Evolutionary conservation across 2,113 vertebrate species (phyloP).

Genomic region (Andinoacara biseriatus): DNA sequence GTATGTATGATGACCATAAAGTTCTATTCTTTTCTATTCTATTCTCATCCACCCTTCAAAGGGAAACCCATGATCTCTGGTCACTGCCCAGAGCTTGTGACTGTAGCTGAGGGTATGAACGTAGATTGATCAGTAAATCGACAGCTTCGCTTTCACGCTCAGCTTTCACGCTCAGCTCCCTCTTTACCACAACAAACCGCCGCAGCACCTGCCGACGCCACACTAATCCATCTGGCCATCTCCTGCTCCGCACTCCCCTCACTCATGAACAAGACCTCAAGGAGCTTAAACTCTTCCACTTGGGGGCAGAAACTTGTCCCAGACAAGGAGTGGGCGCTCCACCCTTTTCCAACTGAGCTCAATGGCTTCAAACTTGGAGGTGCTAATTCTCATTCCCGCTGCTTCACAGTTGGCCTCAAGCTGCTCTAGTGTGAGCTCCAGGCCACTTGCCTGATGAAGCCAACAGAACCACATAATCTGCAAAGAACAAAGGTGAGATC

Average conservation of each 20-base stretch:
- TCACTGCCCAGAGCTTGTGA: not conserved
- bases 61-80: no score
- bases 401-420: not conserved
- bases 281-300: not conserved
- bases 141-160: not conserved
- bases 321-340: not conserved
- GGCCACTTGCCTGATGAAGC: not conserved
- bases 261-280: not conserved
- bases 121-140: not conserved
- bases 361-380: not conserved
- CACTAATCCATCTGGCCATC: not conserved
- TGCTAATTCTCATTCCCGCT: not conserved
- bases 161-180: no score
- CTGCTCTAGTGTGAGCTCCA: not conserved
- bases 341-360: not conserved
- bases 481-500: not conserved
- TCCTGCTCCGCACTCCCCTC: not conserved
- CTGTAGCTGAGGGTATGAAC: not conserved
- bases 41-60: not conserved
- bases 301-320: not conserved
- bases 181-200: not conserved
- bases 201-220: not conserved
- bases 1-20: no score
- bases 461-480: not conserved
- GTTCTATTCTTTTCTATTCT: not conserved